Base-by-base conservation (phyloP, 2,888 invertebrate genomes). In the Caenorhabditis zanzibari region DNA sequence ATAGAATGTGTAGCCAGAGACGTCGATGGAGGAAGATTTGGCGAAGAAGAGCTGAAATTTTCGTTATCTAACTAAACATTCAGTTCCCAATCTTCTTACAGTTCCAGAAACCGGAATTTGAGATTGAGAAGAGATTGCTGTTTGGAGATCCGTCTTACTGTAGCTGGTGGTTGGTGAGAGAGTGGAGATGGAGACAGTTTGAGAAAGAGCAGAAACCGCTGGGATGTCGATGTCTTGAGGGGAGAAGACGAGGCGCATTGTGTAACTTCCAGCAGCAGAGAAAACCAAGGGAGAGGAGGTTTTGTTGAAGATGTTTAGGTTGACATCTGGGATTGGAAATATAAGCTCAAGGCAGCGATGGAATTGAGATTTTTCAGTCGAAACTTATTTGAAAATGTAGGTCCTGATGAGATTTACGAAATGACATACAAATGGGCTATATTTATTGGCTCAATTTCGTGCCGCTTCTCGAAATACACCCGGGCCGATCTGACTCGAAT, bases 21-120 rank as follows among this genome's bases (percentile, higher is more conserved):
- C 80, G 26, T 83, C 79, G 47, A 83, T 79, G 12, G 83, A 74
- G 1, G 82, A 77, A 0, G 72, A 14, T 41, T 76, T 76, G 3
- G 73, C 41, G 38, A 82, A 81, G 24, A 81, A 58, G 16, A 73
- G 16, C 73, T 73, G 66, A 52, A 56, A 14, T 10, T n/a, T n/a
- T n/a, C n/a, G n/a, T n/a, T n/a, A n/a, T n/a, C n/a, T 3, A 1
- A 10, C 2, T 49, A 10, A 12, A n/a, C 16, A 10, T 19, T 14
- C 5, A 10, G 38, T 24, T 16, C n/a, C 2, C 6, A 0, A 22
- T n/a, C 35, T 26, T 19, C 64, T 47, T 22, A 77, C 69, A n/a
- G 77, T 69, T 63, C 77, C 77, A n/a, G 77, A 41, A 19, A 77
- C 56, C 10, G 63, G 24, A 32, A 77, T 63, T 2, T 19, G 10